Percentiles rank a stretch among this genome's conserved stretches.
Evolutionary conservation across 2,113 vertebrate species (phyloP).

Genomic region (Anhinga anhinga): DNA sequence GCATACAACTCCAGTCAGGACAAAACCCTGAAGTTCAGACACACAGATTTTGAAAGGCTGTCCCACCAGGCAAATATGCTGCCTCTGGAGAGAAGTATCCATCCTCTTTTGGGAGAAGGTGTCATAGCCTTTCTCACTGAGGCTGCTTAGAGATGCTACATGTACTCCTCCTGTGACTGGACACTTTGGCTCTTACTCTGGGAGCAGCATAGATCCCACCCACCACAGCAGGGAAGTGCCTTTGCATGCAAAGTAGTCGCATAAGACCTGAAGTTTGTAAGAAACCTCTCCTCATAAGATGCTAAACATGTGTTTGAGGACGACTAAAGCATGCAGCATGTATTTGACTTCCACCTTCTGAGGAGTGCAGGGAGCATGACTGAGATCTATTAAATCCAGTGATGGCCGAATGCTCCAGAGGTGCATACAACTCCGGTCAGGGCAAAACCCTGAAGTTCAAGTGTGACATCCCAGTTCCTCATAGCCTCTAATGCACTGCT

Average conservation of each 20-base stretch:
- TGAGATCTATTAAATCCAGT: not conserved
- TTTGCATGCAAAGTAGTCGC: not conserved
- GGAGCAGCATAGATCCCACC: not conserved
- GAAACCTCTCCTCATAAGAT: not conserved
- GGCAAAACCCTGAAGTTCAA: too few species aligned
- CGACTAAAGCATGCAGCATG: constrained; percentile 6
- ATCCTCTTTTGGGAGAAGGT: not conserved
- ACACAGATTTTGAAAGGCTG: not conserved
- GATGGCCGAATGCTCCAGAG: too few species aligned
- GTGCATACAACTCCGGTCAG: too few species aligned
- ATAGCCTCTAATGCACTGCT: fast-evolving
- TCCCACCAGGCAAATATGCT: not conserved
- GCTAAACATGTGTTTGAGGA: constrained; percentile 53
- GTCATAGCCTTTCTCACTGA: not conserved
- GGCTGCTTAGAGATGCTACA: not conserved
- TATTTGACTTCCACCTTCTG: constrained; percentile 44
- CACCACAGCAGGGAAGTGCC: not conserved
- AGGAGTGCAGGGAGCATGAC: constrained; percentile 7
- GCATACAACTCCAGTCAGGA: not conserved
- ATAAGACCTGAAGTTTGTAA: not conserved
- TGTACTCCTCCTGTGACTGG: fast-evolving
- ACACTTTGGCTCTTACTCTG: not conserved
- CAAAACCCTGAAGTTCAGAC: not conserved
- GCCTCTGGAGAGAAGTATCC: not conserved
- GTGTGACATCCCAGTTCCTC: not conserved